Evolutionary conservation across 2,797 vertebrate species (phyloP).

Genomic region (Bufotes viridis): DNA sequence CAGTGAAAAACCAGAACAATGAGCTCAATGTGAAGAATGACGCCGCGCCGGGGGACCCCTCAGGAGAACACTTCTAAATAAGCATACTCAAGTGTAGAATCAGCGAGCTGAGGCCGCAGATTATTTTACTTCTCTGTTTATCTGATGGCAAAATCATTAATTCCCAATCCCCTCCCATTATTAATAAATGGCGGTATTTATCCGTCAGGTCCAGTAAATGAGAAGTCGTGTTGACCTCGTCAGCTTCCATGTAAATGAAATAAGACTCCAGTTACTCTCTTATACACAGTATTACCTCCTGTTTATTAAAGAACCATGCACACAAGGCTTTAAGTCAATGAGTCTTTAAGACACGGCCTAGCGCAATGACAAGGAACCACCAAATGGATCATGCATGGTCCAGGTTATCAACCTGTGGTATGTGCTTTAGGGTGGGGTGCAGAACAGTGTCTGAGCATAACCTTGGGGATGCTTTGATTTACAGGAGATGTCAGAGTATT

Average conservation of each 20-base stretch:
- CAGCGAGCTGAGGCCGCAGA: constrained; percentile 16
- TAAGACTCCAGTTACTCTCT: background rate
- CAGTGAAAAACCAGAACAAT: constrained; percentile 25
- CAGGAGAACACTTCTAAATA: constrained; percentile 42
- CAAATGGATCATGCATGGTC: too few species aligned
- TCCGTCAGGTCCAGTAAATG: background rate
- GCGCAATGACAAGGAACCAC: too few species aligned
- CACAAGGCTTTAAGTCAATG: too few species aligned
- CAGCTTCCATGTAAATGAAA: background rate
- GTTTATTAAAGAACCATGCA: background rate
- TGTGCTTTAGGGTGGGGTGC: too few species aligned
- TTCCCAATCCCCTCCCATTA: constrained; percentile 15
- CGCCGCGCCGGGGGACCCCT: constrained; percentile 33
- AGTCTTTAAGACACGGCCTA: too few species aligned
- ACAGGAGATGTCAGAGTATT: too few species aligned
- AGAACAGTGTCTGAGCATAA: too few species aligned
- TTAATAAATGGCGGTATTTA: constrained; percentile 28
- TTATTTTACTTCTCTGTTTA: constrained; percentile 14
- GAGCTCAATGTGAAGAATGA: constrained; percentile 45
- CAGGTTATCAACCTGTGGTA: too few species aligned
- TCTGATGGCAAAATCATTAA: constrained; percentile 36
- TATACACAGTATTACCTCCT: background rate
- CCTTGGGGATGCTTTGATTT: too few species aligned
- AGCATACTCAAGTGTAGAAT: constrained; percentile 33
- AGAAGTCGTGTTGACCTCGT: background rate